These are phyloP conservation scores for Drosophila peninsularis DNA, from an alignment of 2,888 invertebrate genomes.

Conservation along the genomic window DNA sequence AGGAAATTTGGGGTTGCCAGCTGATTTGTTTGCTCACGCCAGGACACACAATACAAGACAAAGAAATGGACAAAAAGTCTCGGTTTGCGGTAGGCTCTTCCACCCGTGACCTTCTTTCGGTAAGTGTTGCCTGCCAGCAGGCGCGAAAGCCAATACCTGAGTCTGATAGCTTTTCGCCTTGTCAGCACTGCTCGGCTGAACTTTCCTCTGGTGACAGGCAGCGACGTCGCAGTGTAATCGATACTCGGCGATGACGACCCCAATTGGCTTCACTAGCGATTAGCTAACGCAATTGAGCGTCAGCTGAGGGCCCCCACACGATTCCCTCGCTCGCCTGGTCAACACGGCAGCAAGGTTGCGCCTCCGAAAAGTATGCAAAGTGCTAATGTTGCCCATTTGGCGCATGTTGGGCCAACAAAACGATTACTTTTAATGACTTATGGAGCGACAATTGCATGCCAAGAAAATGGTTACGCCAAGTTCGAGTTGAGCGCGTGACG, in stretches of 20 bases:
- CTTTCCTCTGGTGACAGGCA: slow-evolving; percentile 57
- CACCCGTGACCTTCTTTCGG: slow-evolving; percentile 65
- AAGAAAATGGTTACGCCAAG: slow-evolving; percentile 17
- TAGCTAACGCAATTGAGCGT: slow-evolving; percentile 40
- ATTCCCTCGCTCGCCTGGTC: background rate
- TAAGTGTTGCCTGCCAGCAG: slow-evolving; percentile 57
- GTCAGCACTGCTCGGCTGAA: slow-evolving; percentile 2
- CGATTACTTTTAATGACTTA: slow-evolving; percentile 78
- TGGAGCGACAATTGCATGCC: slow-evolving; percentile 72
- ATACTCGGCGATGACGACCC: slow-evolving; percentile 60
- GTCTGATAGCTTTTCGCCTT: slow-evolving; percentile 1
- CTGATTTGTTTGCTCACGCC: slow-evolving; percentile 60
- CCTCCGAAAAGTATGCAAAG: slow-evolving; percentile 51
- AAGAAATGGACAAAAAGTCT: slow-evolving; percentile 54
- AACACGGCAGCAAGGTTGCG: slow-evolving; percentile 63
- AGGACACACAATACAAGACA: slow-evolving; percentile 50
- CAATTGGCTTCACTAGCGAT: slow-evolving; percentile 50
- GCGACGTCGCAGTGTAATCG: slow-evolving; percentile 67
- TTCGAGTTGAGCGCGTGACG: slow-evolving; percentile 19
- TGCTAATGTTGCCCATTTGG: slow-evolving; percentile 75
- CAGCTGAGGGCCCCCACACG: background rate
- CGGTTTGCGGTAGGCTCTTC: slow-evolving; percentile 70
- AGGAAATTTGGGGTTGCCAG: background rate
- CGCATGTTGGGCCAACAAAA: slow-evolving; percentile 74
- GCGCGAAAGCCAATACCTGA: slow-evolving; percentile 14